These are phyloP conservation scores for Mimumesa dahlbomi DNA, from an alignment of 2,888 invertebrate species.

Conservation along the genomic window DNA sequence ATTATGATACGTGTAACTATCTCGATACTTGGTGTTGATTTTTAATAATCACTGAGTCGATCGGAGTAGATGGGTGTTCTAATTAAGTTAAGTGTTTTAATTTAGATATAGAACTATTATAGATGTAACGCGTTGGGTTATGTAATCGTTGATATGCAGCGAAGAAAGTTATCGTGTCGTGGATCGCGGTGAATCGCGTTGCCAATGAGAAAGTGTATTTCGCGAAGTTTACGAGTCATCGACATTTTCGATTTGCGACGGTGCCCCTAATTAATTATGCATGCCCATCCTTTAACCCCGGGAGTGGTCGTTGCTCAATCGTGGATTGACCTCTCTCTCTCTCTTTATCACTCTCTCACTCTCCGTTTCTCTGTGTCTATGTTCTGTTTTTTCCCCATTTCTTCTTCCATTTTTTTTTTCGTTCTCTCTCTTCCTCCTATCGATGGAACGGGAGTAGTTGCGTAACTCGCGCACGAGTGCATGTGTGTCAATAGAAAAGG, in stretches of 20 bases:
- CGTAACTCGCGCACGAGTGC: conserved; percentile 2
- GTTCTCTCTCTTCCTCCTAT: neutral
- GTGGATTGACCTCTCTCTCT: neutral
- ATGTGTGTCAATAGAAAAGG: conserved; percentile 4
- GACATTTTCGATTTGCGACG: conserved; percentile 1
- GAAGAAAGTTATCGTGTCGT: no score
- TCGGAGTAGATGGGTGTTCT: no score
- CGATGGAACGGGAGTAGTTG: neutral
- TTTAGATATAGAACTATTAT: no score
- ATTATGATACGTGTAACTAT: no score
- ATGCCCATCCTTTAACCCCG: conserved; percentile 1
- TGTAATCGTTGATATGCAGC: no score
- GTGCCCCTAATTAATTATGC: conserved; percentile 28
- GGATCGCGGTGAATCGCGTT: neutral
- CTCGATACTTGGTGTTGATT: no score
- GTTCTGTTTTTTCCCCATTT: no score
- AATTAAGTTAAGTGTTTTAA: no score
- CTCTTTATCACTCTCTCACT: neutral
- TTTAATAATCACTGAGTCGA: no score
- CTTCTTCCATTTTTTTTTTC: no score
- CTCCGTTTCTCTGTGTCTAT: neutral
- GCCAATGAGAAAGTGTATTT: conserved; percentile 3
- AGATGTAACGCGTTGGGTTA: no score
- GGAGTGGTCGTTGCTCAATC: neutral
- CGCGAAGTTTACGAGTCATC: neutral